Evolutionary conservation across 2,797 vertebrate species (phyloP), one percentile per base, ranked within the genome.

Genomic region (Esox masquinongy): DNA sequence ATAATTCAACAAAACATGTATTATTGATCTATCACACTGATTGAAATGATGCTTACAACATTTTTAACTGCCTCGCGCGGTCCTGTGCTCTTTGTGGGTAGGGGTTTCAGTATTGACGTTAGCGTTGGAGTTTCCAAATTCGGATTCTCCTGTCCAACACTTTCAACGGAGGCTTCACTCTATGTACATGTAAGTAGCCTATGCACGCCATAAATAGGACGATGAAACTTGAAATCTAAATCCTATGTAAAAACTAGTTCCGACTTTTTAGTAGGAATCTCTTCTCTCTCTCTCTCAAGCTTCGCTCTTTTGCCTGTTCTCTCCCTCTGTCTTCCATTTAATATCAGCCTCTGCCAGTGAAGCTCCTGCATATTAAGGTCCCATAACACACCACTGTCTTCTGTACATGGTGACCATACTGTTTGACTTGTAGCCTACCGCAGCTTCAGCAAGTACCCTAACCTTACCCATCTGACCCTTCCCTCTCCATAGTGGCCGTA

Each of bases 401-500:
- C 7, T 47, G 43, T 16, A 7, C 49, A 51, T 12, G 5, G 50
- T 51, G 50, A 5, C 50, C 15, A 51, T 51, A 51, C 50, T 51
- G 50, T 19, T 17, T 51, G 50, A 19, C 50, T 14, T 51, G 6
- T 19, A 51, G 50, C 50, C 50, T 19, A 51, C 50, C 17, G 50
- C 6, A 51, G 14, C 47, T 12, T 49, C 47, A 49, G 19, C 49
- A 51, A 51, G 7, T 51, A 50, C 3, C 12, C 49, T 50, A 50
- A 50, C 19, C 56, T 8, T 7, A 59, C 19, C 53, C 4, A 11
- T 61, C n/a, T 67, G 59, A 68, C 14, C 24, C 26, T 17, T 29
- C 22, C 22, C 61, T 16, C 31, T 26, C 66, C 12, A 0, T 88
- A 99, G 97, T 99, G 97, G 97, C 97, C 98, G 0, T 99, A 96